Evolutionary conservation across 2,113 vertebrate genomes (phyloP).

Genomic region (Garra rufa): DNA sequence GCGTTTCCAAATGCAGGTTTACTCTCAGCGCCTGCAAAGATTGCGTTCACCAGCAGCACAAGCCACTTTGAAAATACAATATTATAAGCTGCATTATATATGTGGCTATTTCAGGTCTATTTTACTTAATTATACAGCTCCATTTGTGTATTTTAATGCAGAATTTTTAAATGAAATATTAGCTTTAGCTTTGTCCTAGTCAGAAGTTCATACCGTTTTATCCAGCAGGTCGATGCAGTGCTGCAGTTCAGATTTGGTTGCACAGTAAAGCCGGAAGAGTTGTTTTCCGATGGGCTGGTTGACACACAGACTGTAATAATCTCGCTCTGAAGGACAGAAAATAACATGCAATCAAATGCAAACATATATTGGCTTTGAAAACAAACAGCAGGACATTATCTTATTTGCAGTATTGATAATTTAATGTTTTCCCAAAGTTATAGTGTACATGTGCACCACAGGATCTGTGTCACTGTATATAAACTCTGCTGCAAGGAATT

Average conservation of each 20-base stretch:
- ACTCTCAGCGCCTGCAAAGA: neutral
- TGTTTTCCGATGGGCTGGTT: constrained; percentile 81
- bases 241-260: constrained; percentile 71
- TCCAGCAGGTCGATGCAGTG: constrained; percentile 75
- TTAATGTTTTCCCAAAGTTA: neutral
- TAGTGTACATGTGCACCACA: neutral
- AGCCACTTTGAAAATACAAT: neutral
- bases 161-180: neutral
- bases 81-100: neutral
- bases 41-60: neutral
- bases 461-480: neutral
- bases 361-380: neutral
- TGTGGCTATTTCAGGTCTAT: neutral
- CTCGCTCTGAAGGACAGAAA: constrained; percentile 73
- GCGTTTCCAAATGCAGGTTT: too few relatives aligned
- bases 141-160: neutral
- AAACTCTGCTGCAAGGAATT: neutral
- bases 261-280: constrained; percentile 83
- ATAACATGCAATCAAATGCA: neutral
- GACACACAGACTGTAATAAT: constrained; percentile 82
- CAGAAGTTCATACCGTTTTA: constrained; percentile 72
- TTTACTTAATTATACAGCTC: neutral
- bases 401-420: neutral
- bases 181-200: neutral
- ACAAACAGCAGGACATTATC: neutral